Evolutionary conservation across 2,113 vertebrate species (phyloP).

Genomic region (Albula glossodonta): DNA sequence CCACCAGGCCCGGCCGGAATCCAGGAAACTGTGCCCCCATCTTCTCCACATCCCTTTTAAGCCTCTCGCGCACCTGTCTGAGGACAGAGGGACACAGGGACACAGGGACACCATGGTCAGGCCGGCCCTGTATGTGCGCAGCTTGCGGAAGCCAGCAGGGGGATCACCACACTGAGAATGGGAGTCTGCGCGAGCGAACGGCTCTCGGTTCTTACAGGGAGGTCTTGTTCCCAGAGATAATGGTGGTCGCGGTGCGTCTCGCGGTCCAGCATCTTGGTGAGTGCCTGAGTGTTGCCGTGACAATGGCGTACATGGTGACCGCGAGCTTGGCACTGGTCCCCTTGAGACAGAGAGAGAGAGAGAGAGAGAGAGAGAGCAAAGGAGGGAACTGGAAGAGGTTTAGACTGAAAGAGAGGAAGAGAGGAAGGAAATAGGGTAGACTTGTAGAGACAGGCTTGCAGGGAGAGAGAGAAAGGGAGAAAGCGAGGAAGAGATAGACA

Average conservation of each 20-base stretch:
- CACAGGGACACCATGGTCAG: not conserved
- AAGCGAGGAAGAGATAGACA: not conserved
- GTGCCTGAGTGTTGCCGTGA: not conserved
- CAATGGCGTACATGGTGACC: not conserved
- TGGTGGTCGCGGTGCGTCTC: constrained; percentile 52
- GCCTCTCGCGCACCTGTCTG: constrained; percentile 84
- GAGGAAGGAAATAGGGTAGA: too few species aligned
- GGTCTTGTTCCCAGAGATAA: constrained; percentile 64
- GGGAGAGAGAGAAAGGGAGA: not conserved
- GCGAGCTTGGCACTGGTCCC: not conserved
- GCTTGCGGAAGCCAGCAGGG: not conserved
- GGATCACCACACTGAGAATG: not conserved
- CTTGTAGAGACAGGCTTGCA: too few species aligned
- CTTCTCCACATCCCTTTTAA: constrained; percentile 82
- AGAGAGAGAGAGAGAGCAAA: not conserved
- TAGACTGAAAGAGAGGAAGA: too few species aligned
- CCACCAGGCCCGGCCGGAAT: constrained; percentile 88
- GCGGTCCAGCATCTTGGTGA: constrained; percentile 15
- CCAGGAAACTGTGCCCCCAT: constrained; percentile 79
- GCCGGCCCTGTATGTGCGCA: not conserved
- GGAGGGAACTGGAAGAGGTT: not conserved
- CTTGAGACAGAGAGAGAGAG: not conserved
- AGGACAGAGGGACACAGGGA: constrained; percentile 23
- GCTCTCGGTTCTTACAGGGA: constrained; percentile 59
- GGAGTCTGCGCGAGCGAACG: not conserved